Evolutionary conservation across 1,140 invertebrate genomes (phyloP).

Genomic region (Drosophila orosa): DNA sequence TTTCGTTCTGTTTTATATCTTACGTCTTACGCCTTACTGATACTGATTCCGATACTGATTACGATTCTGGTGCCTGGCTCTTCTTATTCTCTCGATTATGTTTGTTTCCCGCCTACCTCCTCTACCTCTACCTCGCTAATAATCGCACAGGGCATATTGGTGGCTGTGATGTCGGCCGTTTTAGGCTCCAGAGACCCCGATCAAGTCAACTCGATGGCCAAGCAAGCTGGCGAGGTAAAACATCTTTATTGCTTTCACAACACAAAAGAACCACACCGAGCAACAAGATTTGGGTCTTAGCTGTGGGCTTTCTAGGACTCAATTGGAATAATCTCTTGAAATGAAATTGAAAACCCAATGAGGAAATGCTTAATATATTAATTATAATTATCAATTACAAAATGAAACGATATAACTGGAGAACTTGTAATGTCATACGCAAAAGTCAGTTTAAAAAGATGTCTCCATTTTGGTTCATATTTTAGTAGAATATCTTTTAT

Average conservation of each 20-base stretch:
- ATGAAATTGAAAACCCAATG: not conserved
- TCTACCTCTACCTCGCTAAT: slow-evolving; percentile 70
- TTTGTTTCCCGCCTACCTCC: slow-evolving; percentile 57
- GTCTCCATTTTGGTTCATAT: not conserved
- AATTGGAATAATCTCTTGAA: not conserved
- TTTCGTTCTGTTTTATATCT: slow-evolving; percentile 34
- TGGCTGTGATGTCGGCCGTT: slow-evolving; percentile 93
- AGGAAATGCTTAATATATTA: too few species aligned
- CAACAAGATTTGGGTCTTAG: slow-evolving; percentile 47
- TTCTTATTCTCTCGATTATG: slow-evolving; percentile 54
- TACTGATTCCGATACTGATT: slow-evolving; percentile 43
- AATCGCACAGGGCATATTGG: slow-evolving; percentile 91
- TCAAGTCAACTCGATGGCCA: slow-evolving; percentile 95
- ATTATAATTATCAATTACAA: too few species aligned
- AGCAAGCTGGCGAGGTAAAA: slow-evolving; percentile 95
- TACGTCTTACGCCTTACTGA: slow-evolving; percentile 27
- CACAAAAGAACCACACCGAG: slow-evolving; percentile 37
- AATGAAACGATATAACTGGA: not conserved
- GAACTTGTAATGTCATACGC: not conserved
- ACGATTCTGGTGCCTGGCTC: slow-evolving; percentile 60
- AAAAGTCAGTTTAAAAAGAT: too few species aligned
- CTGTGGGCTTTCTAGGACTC: not conserved
- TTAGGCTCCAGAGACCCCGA: slow-evolving; percentile 94
- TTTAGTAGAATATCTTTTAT: too few species aligned
- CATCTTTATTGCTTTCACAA: slow-evolving; percentile 65